Evolutionary conservation across 2,797 vertebrate species (phyloP).

Genomic region (Lacerta agilis): DNA sequence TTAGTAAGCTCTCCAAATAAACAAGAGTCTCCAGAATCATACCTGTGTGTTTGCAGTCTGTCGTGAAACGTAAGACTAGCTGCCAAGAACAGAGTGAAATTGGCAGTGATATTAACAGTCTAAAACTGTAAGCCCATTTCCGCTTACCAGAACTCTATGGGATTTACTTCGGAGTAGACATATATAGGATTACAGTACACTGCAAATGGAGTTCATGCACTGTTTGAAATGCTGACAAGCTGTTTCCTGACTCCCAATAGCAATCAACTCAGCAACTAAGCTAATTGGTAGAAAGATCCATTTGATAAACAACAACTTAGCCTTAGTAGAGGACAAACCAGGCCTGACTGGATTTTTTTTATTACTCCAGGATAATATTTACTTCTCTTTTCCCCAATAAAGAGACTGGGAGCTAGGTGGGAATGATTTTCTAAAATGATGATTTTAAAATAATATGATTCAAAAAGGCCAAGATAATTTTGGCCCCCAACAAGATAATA

Average conservation of each 20-base stretch:
- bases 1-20: neutral
- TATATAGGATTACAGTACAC: too few relatives aligned
- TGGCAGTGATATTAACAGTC: neutral
- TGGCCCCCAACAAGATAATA: neutral
- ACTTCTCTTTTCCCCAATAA: neutral
- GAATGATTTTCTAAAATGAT: neutral
- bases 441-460: neutral
- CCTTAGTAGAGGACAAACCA: neutral
- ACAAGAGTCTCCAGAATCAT: neutral
- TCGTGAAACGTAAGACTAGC: neutral
- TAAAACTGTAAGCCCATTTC: neutral
- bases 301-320: neutral
- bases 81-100: neutral
- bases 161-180: too few relatives aligned
- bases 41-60: neutral
- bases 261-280: neutral
- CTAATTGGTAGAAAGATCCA: neutral
- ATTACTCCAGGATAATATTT: too few relatives aligned
- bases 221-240: neutral
- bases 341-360: neutral
- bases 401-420: neutral
- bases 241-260: neutral
- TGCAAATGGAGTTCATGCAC: neutral
- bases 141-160: too few relatives aligned
- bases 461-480: neutral